Evolutionary conservation across 2,888 invertebrate species (phyloP).

Genomic region (Baccha elongata): DNA sequence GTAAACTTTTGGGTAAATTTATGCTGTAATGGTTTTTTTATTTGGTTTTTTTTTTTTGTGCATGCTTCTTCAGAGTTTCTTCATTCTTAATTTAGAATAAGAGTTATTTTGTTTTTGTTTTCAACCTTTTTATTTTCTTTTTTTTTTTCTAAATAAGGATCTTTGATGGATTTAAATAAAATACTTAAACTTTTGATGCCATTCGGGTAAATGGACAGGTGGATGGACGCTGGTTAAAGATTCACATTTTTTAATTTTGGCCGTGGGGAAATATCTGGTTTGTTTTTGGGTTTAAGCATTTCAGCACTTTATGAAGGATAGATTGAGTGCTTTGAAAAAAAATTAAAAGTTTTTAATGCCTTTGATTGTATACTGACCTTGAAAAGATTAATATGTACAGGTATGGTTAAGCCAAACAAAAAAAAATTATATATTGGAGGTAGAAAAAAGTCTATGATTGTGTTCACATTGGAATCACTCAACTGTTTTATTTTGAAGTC

Average conservation of each 20-base stretch:
- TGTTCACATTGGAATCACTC: no score
- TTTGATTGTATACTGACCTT: no score
- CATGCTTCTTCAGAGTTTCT: conserved; percentile 18
- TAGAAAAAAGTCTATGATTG: no score
- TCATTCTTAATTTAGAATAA: conserved; percentile 28
- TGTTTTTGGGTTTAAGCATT: conserved; percentile 9
- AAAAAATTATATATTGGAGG: no score
- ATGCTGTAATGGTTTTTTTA: conserved; percentile 64
- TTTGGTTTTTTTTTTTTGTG: conserved; percentile 17
- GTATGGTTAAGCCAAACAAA: no score
- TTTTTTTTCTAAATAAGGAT: conserved; percentile 32
- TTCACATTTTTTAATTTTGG: conserved; percentile 27
- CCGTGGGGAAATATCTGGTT: background rate
- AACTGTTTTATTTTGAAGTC: no score
- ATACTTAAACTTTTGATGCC: conserved; percentile 23
- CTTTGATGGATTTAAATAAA: conserved; percentile 59
- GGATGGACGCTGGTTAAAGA: conserved; percentile 43
- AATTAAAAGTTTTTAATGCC: no score
- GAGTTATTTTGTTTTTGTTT: conserved; percentile 49
- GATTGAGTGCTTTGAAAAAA: no score
- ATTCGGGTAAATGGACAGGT: conserved; percentile 36
- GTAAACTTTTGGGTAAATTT: conserved; percentile 65
- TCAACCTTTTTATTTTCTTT: conserved; percentile 28
- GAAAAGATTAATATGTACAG: no score
- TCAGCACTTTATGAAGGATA: no score